Percentiles rank a stretch among this genome's conserved stretches.
phyloP scores from a whole-genome alignment of 2,113 vertebrate species.

The Drymodes brunneopygia region DNA sequence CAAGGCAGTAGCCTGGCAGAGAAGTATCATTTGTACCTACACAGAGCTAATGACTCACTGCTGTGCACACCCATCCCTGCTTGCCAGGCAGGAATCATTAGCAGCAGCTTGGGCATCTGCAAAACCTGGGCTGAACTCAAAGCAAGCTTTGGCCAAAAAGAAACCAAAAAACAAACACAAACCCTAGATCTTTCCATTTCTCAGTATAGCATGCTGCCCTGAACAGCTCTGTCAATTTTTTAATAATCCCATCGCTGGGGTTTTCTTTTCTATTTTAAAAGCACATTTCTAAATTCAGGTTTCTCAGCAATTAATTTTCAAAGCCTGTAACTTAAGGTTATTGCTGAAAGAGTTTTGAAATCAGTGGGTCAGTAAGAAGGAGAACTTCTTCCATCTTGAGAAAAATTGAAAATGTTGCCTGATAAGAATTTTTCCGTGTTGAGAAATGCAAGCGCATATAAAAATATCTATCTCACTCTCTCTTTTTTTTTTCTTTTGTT shows the following conservation, averaged over 20 bases:
- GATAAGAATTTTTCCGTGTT: not conserved
- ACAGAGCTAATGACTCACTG: not conserved
- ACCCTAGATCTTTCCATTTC: not conserved
- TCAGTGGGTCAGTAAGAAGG: not conserved
- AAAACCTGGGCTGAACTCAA: not conserved
- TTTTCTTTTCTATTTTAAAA: not conserved
- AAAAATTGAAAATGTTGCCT: not conserved
- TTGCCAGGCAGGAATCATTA: not conserved
- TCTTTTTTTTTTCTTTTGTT: too few species aligned
- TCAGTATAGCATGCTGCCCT: not conserved
- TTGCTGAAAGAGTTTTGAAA: not conserved
- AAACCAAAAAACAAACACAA: not conserved
- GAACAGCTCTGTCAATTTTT: not conserved
- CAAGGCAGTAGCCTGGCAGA: not conserved
- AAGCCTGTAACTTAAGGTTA: not conserved
- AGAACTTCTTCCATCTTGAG: not conserved
- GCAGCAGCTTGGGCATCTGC: not conserved
- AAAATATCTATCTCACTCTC: not conserved
- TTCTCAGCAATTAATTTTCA: not conserved
- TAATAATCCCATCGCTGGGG: accelerated
- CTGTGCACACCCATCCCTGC: accelerated
- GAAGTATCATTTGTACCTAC: not conserved
- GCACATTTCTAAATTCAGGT: not conserved
- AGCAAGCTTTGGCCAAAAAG: not conserved
- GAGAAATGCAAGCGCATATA: not conserved